Percentiles rank a stretch among this genome's conserved stretches.
Conservation (phyloP, 2,888 invertebrate species). For the Aporophyla nigra region DNA sequence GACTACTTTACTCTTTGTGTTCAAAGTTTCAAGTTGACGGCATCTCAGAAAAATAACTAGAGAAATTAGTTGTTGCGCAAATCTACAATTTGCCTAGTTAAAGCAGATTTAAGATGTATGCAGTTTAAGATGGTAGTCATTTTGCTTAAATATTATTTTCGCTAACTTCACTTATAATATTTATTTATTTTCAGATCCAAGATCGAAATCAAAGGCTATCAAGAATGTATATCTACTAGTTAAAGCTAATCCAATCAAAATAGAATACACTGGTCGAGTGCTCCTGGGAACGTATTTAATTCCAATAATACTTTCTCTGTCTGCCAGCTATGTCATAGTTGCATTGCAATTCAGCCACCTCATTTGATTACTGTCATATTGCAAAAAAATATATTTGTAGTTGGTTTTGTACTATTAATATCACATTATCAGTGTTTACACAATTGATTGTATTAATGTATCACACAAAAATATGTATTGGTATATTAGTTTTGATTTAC, state of each 20-base stretch:
- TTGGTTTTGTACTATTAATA: neutral
- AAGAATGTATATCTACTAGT: slow-evolving; percentile 26
- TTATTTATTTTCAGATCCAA: slow-evolving; percentile 42
- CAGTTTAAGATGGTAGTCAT: too few relatives aligned
- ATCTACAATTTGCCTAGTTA: too few relatives aligned
- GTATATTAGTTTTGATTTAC: neutral
- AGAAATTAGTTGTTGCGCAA: too few relatives aligned
- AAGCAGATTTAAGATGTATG: too few relatives aligned
- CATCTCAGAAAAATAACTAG: too few relatives aligned
- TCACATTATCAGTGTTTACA: neutral
- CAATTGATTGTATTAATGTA: neutral
- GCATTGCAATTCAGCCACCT: slow-evolving; percentile 51
- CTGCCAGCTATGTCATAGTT: slow-evolving; percentile 44
- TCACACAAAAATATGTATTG: neutral
- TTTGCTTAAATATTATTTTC: too few relatives aligned
- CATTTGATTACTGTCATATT: slow-evolving; percentile 29
- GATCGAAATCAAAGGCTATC: slow-evolving; percentile 1
- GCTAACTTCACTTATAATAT: too few relatives aligned
- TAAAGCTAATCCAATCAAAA: slow-evolving; percentile 29
- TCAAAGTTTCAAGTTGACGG: too few relatives aligned
- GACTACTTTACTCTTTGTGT: too few relatives aligned
- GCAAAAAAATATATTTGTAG: neutral
- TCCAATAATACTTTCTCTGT: slow-evolving; percentile 46
- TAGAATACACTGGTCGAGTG: slow-evolving; percentile 16
- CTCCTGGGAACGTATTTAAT: slow-evolving; percentile 48